A percentile compares a stretch with the other conserved stretches of the same genome.
phyloP scores from a whole-genome alignment of 2,797 vertebrate genomes.

The Rhynchonycteris naso region DNA sequence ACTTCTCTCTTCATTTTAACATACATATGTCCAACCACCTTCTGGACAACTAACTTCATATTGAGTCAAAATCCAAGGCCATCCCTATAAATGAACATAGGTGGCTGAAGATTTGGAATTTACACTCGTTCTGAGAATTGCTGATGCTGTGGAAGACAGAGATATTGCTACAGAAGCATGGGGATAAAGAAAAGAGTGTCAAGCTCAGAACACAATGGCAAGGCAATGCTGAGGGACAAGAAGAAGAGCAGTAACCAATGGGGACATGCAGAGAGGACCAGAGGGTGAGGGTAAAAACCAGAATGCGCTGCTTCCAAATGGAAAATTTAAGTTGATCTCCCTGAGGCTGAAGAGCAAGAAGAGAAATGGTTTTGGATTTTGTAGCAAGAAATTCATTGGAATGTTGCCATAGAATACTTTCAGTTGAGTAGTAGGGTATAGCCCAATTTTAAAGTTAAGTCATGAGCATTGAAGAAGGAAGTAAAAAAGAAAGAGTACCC shows the following conservation, averaged over 20 bases:
- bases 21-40: not conserved
- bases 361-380: not conserved
- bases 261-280: no score
- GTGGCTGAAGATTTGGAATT: not conserved
- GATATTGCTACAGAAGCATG: not conserved
- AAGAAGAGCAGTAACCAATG: not conserved
- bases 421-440: not conserved
- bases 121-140: not conserved
- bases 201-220: not conserved
- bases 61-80: not conserved
- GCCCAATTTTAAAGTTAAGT: not conserved
- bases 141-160: not conserved
- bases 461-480: not conserved
- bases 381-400: not conserved
- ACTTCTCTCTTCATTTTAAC: not conserved
- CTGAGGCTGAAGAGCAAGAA: not conserved
- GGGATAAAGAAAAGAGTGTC: not conserved
- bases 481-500: not conserved
- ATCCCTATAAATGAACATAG: not conserved
- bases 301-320: fast-evolving
- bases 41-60: not conserved
- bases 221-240: not conserved
- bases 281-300: not conserved
- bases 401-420: not conserved
- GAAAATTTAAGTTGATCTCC: not conserved